These are phyloP conservation scores for Felis catus DNA, from an alignment of 2,113 vertebrate genomes.

Conservation along the genomic window F.catus_Fca126_mat1.0 CM031418.1:94884001-94884500, in stretches of 20 bases:
- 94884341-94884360: not conserved
- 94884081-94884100: slow-evolving; percentile 23
- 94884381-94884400: not conserved
- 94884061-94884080: slow-evolving; percentile 32
- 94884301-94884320: not conserved
- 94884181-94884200: not conserved
- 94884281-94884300: not conserved
- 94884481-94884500: too few species aligned
- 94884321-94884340: not conserved
- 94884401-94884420: not conserved
- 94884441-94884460: not conserved
- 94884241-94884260: slow-evolving; percentile 50
- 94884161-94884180: slow-evolving; percentile 23
- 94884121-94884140: not conserved
- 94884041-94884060: slow-evolving; percentile 44
- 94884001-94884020: slow-evolving; percentile 20
- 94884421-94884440: slow-evolving; percentile 12
- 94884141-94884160: not conserved
- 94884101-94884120: slow-evolving; percentile 20
- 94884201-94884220: not conserved
- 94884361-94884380: slow-evolving; percentile 11
- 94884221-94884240: not conserved
- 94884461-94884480: not conserved
- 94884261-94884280: not conserved
- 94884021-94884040: slow-evolving; percentile 53